Percentiles rank a stretch among this genome's conserved stretches.
Conservation (phyloP, 2,888 invertebrate genomes). For the Xestia c-nigrum region DNA sequence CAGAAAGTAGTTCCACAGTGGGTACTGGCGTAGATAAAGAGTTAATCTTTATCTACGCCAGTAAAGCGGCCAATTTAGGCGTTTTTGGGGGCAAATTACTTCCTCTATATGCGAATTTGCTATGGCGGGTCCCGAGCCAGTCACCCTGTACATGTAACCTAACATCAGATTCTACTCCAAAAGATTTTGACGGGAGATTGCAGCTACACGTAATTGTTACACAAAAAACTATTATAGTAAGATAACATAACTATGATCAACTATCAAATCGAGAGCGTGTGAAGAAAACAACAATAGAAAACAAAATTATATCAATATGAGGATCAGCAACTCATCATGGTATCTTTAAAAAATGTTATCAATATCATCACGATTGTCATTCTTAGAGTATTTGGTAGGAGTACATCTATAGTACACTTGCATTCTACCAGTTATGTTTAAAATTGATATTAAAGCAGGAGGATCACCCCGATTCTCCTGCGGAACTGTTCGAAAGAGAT, state of each 20-base stretch:
- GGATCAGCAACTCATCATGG: conserved; percentile 12
- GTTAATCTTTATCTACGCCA: too few relatives aligned
- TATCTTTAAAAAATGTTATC: not conserved
- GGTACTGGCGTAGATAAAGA: not conserved
- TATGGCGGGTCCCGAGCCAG: too few relatives aligned
- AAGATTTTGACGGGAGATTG: conserved; percentile 1
- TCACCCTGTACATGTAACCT: too few relatives aligned
- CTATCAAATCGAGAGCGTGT: conserved; percentile 42
- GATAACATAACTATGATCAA: conserved; percentile 24
- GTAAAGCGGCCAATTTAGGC: too few relatives aligned
- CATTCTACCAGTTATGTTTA: not conserved
- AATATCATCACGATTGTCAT: not conserved
- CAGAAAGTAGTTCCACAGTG: conserved; percentile 7
- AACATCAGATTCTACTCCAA: not conserved
- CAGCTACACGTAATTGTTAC: not conserved
- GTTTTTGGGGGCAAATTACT: too few relatives aligned
- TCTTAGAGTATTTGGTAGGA: not conserved
- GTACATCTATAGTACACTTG: not conserved
- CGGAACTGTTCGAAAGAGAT: too few relatives aligned
- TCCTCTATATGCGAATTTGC: too few relatives aligned
- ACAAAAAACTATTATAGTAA: conserved; percentile 9
- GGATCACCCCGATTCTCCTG: too few relatives aligned
- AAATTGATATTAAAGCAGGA: too few relatives aligned
- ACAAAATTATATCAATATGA: conserved; percentile 19
- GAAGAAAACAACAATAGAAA: conserved; percentile 25